These are phyloP conservation scores for Rousettus madagascariensis DNA, from an alignment of 2,797 vertebrate species.

Conservation along the genomic window DNA sequence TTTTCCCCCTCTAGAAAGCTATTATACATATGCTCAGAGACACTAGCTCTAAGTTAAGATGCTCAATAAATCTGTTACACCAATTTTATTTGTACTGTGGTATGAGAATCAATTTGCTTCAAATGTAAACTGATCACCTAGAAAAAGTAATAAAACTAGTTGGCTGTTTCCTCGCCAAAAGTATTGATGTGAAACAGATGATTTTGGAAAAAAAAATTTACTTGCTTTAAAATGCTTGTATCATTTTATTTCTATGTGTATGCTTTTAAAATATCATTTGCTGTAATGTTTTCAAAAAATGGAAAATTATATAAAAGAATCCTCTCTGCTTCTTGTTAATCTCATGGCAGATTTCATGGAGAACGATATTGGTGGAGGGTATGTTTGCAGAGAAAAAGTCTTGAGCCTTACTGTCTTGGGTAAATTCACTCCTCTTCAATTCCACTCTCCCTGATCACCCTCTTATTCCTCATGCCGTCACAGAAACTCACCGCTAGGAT, in stretches of 20 bases:
- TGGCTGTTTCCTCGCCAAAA: background rate
- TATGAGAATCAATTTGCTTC: conserved; percentile 45
- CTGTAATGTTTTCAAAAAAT: background rate
- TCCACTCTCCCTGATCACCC: background rate
- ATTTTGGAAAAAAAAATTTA: background rate
- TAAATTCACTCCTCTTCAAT: background rate
- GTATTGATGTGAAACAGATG: background rate
- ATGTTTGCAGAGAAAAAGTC: background rate
- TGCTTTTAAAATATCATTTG: background rate
- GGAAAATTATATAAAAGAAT: background rate
- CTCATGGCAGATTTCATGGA: background rate
- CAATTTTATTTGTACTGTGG: background rate
- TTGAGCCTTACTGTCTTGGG: background rate
- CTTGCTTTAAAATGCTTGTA: conserved; percentile 21
- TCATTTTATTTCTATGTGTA: background rate
- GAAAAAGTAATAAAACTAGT: conserved; percentile 33
- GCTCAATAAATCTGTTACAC: background rate
- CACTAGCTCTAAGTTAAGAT: background rate
- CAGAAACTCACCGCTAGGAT: background rate
- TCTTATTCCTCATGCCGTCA: fast-evolving
- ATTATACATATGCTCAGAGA: background rate
- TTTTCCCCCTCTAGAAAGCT: conserved; percentile 28
- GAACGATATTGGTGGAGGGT: background rate
- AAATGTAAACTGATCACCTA: conserved; percentile 20
- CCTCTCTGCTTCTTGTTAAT: background rate